Conservation (phyloP, 1,140 invertebrate genomes). For the Macrocentrus cingulum region DNA sequence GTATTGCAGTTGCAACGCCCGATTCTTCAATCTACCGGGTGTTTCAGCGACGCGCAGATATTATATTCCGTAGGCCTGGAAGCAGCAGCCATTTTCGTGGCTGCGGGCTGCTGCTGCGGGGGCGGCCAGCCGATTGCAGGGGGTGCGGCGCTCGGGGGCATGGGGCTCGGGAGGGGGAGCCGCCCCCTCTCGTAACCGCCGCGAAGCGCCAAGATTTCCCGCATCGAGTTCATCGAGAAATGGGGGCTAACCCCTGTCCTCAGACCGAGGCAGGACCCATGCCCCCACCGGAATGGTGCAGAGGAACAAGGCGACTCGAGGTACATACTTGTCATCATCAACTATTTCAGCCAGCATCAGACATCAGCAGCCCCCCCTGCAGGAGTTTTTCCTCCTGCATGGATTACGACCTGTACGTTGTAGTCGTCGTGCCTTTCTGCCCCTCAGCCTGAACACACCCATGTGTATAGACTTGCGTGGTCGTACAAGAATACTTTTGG, state of each 20-base stretch:
- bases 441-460: no score
- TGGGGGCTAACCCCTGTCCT: slow-evolving; percentile 94
- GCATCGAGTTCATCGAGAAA: slow-evolving; percentile 92
- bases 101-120: slow-evolving; percentile 35
- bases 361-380: no score
- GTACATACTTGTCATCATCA: no score
- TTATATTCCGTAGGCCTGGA: slow-evolving; percentile 31
- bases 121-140: slow-evolving; percentile 43
- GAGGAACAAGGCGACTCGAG: slow-evolving; percentile 71
- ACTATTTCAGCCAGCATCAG: no score
- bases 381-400: no score
- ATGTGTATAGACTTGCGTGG: no score
- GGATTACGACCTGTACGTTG: no score
- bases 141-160: slow-evolving; percentile 49
- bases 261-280: slow-evolving; percentile 87
- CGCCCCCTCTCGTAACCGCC: slow-evolving; percentile 60
- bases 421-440: no score
- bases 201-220: slow-evolving; percentile 82
- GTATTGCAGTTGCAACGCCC: no score
- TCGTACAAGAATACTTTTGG: no score
- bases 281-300: slow-evolving; percentile 70
- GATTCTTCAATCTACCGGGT: slow-evolving; percentile 16
- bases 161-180: slow-evolving; percentile 58
- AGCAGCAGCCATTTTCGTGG: slow-evolving; percentile 45
- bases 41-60: slow-evolving; percentile 12